Conservation (phyloP, 2,888 invertebrate species). For the Drosophila putrida region DNA sequence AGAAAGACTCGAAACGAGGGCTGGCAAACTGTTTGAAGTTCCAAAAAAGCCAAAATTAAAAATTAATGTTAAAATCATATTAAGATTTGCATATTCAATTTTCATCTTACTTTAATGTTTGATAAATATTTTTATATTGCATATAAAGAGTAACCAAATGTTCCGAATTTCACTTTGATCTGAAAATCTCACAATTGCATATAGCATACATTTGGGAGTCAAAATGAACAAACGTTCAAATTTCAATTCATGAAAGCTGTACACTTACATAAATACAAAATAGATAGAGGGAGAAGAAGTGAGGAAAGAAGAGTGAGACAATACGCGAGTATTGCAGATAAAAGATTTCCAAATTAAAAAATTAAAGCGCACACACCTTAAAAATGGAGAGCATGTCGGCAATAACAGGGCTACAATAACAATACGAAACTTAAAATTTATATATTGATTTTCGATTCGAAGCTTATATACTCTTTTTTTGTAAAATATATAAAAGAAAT, state of each 20-base stretch:
- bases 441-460: background rate
- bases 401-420: slow-evolving; percentile 26
- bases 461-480: slow-evolving; percentile 11
- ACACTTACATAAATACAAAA: background rate
- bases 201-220: slow-evolving; percentile 53
- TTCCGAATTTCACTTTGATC: background rate
- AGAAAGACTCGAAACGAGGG: slow-evolving; percentile 17
- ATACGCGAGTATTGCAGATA: slow-evolving; percentile 29
- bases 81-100: background rate
- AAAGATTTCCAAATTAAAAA: slow-evolving; percentile 45
- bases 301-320: slow-evolving; percentile 6
- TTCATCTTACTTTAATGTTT: background rate
- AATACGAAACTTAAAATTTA: slow-evolving; percentile 4
- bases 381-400: slow-evolving; percentile 34
- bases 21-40: background rate
- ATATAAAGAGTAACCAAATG: background rate
- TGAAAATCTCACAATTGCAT: background rate
- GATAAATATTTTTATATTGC: background rate
- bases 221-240: slow-evolving; percentile 1
- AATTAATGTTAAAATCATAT: slow-evolving; percentile 2
- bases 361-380: slow-evolving; percentile 54
- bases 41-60: background rate
- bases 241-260: background rate
- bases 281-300: background rate
- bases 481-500: too few species aligned